These are phyloP conservation scores for Eubasilissa regina DNA, from an alignment of 1,140 invertebrate species.

Conservation along the genomic window DNA sequence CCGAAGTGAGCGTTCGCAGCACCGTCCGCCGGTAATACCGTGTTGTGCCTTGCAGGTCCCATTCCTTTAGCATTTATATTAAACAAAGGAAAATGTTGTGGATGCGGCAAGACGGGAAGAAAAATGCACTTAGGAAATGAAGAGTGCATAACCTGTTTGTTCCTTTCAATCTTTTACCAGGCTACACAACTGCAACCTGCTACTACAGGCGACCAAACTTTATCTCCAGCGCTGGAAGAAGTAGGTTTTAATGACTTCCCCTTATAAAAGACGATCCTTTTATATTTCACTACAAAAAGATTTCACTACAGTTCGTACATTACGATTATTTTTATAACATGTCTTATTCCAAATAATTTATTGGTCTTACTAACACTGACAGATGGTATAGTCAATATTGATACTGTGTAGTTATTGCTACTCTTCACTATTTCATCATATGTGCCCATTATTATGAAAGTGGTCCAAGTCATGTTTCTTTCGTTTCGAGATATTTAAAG, in stretches of 20 bases:
- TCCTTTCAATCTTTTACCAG: slow-evolving; percentile 43
- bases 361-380: too few species aligned
- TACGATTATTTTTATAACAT: too few species aligned
- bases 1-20: slow-evolving; percentile 40
- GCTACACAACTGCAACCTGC: slow-evolving; percentile 29
- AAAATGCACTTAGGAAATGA: slow-evolving; percentile 61
- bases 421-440: too few species aligned
- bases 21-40: slow-evolving; percentile 31
- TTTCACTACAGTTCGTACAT: too few species aligned
- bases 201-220: background rate
- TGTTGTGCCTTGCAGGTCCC: slow-evolving; percentile 39
- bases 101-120: slow-evolving; percentile 45
- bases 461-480: too few species aligned
- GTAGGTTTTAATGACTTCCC: slow-evolving; percentile 26
- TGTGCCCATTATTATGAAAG: too few species aligned
- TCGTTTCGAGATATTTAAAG: too few species aligned
- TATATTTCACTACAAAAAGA: background rate
- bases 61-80: slow-evolving; percentile 61
- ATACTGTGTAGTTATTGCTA: background rate
- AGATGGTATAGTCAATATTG: too few species aligned
- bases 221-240: background rate
- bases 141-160: slow-evolving; percentile 58
- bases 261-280: background rate
- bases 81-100: slow-evolving; percentile 56
- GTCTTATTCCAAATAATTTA: too few species aligned